Conservation (phyloP, 1,140 invertebrate genomes). For the Pomacea maculata region DNA sequence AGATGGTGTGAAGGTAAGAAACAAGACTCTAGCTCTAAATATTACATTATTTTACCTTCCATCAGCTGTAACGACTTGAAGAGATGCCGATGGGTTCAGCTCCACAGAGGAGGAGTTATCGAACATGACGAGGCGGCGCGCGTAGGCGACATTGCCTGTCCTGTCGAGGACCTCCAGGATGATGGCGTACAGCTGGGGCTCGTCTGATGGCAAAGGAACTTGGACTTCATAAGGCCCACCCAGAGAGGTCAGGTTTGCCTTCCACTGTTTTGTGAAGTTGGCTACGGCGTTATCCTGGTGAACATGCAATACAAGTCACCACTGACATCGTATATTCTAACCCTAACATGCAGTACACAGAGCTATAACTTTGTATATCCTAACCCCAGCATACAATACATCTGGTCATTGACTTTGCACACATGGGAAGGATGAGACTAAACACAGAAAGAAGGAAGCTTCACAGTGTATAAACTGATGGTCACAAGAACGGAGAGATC, state of each 20-base stretch:
- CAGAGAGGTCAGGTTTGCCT: not conserved
- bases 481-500: too few relatives aligned
- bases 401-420: too few relatives aligned
- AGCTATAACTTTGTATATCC: too few relatives aligned
- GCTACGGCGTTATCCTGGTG: not conserved
- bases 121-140: conserved; percentile 37
- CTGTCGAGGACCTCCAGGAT: conserved; percentile 35
- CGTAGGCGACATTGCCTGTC: conserved; percentile 32
- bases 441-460: too few relatives aligned
- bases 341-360: too few relatives aligned
- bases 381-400: too few relatives aligned
- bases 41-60: not conserved
- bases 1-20: not conserved
- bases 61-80: conserved; percentile 25
- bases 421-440: too few relatives aligned
- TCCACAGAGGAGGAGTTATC: conserved; percentile 35
- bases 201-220: not conserved
- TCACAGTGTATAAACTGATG: too few relatives aligned
- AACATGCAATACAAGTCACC: not conserved
- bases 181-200: conserved; percentile 34
- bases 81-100: not conserved
- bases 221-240: not conserved
- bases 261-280: not conserved
- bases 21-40: not conserved
- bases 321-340: too few relatives aligned